Evolutionary conservation across 2,113 vertebrate species (phyloP).

Genomic region (Neolamprologus longior): DNA sequence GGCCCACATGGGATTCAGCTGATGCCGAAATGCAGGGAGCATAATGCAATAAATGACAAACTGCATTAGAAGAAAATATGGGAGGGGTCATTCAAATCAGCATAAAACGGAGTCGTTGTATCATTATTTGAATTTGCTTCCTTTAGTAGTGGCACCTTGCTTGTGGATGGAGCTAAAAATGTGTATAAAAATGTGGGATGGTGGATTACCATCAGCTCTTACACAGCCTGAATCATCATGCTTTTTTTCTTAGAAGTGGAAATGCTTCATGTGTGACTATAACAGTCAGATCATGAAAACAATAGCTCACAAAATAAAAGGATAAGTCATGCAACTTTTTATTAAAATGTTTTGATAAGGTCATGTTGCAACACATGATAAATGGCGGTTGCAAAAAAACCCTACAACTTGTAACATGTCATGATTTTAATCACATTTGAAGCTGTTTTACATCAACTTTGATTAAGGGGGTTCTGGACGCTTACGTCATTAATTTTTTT

Average conservation of each 20-base stretch:
- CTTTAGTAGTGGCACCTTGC: background rate
- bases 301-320: background rate
- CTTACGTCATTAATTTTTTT: constrained; percentile 1
- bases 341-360: background rate
- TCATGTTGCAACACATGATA: background rate
- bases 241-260: background rate
- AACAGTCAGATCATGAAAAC: background rate
- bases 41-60: constrained; percentile 7
- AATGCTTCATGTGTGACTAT: background rate
- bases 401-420: background rate
- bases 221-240: constrained; percentile 15
- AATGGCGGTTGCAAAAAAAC: background rate
- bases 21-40: constrained; percentile 9
- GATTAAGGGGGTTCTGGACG: background rate
- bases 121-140: background rate
- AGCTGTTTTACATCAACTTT: background rate
- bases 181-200: constrained; percentile 10
- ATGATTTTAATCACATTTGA: background rate
- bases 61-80: background rate
- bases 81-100: background rate
- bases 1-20: constrained; percentile 53
- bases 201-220: constrained; percentile 15
- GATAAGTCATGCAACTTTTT: background rate
- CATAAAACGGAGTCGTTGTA: background rate
- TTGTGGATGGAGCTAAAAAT: constrained; percentile 23